Base-by-base conservation (phyloP, 1,140 invertebrate species). In the Aporrectodea caliginosa region DNA sequence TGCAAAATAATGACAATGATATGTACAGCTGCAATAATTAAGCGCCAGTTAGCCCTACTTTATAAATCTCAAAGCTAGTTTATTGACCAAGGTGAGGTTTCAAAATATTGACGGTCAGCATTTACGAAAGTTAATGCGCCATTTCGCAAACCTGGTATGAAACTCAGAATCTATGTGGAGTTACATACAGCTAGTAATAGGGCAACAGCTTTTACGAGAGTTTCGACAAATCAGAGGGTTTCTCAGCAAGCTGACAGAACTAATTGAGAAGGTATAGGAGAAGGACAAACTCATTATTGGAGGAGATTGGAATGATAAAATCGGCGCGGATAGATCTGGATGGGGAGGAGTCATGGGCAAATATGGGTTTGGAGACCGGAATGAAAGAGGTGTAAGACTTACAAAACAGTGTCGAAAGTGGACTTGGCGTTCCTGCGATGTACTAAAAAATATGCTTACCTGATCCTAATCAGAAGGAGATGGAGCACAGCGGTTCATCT, bases 321-420 rank as follows among this genome's bases (percentile, higher is more conserved):
- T 68, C 27, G 58, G 58, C 14, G 58, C 58, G 27, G 58, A 68
- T 27, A 73, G 32, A 29, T 1, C 72, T 27, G 16, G 31, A 29
- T 33, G 72, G 72, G 16, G 32, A 73, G 16, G 16, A n/a, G 16
- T 16, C 22, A 73, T 73, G 72, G 32, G 72, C 1, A 73, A 73
- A 33, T 73, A 73, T 73, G 16, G 72, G 14, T 73, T 27, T 73
- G 72, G 32, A 22, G 72, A 73, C 16, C n/a, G 14, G 32, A 73
- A 73, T 31, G 72, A 73, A 73, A n/a, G 72, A 16, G 16, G 72
- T 27, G 72, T 29, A 73, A 22, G 32, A 1, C 14, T 73, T 2
- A 16, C 32, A 31, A 73, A 73, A 73, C 1, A 1, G 0, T 1
- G 31, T 73, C 1, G 32, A 73, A 73, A 73, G 32, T 73, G 32